Base-by-base conservation (phyloP, 2,797 vertebrate genomes). In the Cichlasoma orientale region DNA sequence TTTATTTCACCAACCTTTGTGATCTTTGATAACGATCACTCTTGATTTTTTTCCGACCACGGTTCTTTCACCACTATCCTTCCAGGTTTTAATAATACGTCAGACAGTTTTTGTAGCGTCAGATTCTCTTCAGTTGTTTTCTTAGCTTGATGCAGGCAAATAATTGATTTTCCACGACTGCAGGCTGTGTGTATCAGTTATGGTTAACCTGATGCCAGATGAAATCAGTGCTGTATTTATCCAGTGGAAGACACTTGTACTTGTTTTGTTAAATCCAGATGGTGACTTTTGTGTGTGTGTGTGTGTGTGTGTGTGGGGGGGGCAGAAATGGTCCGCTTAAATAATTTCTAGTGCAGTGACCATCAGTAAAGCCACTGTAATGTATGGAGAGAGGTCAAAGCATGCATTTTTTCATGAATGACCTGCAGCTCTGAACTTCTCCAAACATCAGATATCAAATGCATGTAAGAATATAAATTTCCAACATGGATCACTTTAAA, bases 171-270 rank as follows among this genome's bases (percentile, higher is more conserved):
- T 33, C 31, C 31, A 33, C 7, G 6, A 33, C 31, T 6, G 7
- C 31, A 7, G 31, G 56, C 19, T 3, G 3, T 1, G 4, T 31
- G 16, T 0, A 18, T 1, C 27, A 1, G 56, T 57, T 1, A 3
- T 6, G 18, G 3, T n/a, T 18, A 57, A 57, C 9, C 29, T 33
- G 27, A 27, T 27, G 27, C 27, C 27, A 27, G 4, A 27, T 27
- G 27, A 27, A 27, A 27, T 27, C 27, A 27, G 27, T 27, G 27
- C 27, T 27, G 2, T 27, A 27, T 27, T 27, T 27, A 27, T 27
- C 27, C 27, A 27, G 27, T 27, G 27, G 27, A 27, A 27, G 27
- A 27, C 27, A 27, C 27, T 27, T 27, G 27, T 4, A 27, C 4
- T 27, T 27, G 27, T 27, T 27, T 27, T 4, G 27, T 27, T 27